These are phyloP conservation scores for Maniola jurtina DNA, from an alignment of 1,140 invertebrate species.

Conservation along the genomic window DNA sequence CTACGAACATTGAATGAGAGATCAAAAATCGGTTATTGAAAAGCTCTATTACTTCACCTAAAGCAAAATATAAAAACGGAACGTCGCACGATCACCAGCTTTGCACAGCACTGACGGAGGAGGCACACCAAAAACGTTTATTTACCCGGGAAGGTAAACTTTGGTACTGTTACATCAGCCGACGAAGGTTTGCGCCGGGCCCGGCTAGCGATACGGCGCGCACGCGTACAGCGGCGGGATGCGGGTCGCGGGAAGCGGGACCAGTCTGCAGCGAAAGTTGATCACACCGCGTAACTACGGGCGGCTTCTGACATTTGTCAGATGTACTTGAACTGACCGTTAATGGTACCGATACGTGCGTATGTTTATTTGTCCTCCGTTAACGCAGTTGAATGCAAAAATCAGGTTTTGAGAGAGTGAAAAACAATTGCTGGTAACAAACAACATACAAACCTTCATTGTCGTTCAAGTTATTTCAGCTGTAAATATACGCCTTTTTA, in stretches of 20 bases:
- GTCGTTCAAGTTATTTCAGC: no score
- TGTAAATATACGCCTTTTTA: no score
- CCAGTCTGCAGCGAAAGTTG: constrained; percentile 58
- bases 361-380: not conserved
- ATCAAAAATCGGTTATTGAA: not conserved
- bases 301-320: constrained; percentile 48
- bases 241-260: constrained; percentile 31
- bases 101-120: constrained; percentile 7
- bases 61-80: constrained; percentile 29
- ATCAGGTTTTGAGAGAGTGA: no score
- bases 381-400: no score
- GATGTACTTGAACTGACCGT: constrained; percentile 43
- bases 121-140: constrained; percentile 10
- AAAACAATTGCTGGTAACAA: no score
- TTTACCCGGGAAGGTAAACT: constrained; percentile 6
- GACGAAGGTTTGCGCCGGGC: constrained; percentile 8
- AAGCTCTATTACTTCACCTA: constrained; percentile 17
- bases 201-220: constrained; percentile 29
- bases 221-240: constrained; percentile 22
- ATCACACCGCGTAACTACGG: constrained; percentile 40
- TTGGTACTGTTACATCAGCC: constrained; percentile 28
- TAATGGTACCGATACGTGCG: constrained; percentile 34
- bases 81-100: constrained; percentile 31
- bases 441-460: no score
- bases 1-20: not conserved